Base-by-base conservation (phyloP, 2,888 invertebrate genomes). In the Diaphora mendica region DNA sequence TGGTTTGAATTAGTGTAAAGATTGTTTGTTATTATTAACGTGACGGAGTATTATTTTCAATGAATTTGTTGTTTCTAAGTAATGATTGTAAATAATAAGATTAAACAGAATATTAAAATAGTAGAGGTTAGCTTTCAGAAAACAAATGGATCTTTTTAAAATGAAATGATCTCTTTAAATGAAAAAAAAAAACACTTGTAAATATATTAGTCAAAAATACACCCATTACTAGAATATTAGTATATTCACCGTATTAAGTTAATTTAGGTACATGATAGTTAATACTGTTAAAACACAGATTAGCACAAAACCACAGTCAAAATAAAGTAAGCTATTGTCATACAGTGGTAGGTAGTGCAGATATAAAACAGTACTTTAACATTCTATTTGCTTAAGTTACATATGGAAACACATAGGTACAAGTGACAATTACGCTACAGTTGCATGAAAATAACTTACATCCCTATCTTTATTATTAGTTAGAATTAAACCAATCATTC, bases 201-300 rank as follows among this genome's bases (percentile, higher is more conserved):
- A 62, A 48, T 62, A 74, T 66, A 91, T 94, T 94, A 94, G 93
- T 93, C 91, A 91, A 92, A 91, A 89, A 92, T 93, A 94, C 93
- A 93, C 90, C 93, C 93, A 94, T 93, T 93, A 94, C 88, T 86
- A 76, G 39, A 66, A 64, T 68, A 62, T 66, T 71, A 75, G 77
- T 77, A 30, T n/a, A 33, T 35, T 77, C 64, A 73, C 80, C 74
- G 77, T 76, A 74, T 71, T 76, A 35, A 23, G 55, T 71, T 77
- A 35, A 23, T n/a, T 39, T 55, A n/a, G n/a, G n/a, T n/a, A 68
- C 26, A 69, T 59, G 51, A 55, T 3, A 5, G 8, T 55, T 51
- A 35, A 55, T 59, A 39, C 17, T 23, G 26, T 8, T 26, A 39
- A 39, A 35, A 35, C 39, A 77, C 80, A 75, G 83, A 82, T 86